Base-by-base conservation (phyloP, 2,797 vertebrate species). In the Sebastiscus tertius region DNA sequence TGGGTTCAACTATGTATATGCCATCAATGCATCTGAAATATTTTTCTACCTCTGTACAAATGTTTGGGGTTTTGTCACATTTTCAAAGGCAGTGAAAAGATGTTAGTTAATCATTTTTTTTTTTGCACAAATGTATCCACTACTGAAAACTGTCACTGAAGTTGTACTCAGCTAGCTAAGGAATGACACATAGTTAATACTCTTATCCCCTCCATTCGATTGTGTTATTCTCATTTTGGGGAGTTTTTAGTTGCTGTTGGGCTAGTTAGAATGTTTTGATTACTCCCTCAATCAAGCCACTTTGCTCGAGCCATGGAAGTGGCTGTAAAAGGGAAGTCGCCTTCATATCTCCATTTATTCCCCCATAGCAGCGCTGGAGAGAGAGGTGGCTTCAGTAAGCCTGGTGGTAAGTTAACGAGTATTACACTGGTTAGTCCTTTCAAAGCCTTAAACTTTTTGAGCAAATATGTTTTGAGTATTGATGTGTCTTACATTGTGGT, bases 331-430 rank as follows among this genome's bases (percentile, higher is more conserved):
- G 97, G 97, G 97, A 98, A 97, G 96, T 96, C 97, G 97, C 97
- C 98, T 99, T 99, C 96, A 97, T 96, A 97, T 99, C 98, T 99
- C 96, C 99, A 97, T 99, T 99, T 99, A 98, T 98, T 97, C 97
- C 96, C 97, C 97, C 98, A 93, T 96, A 99, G 98, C 99, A 98
- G 97, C 98, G 98, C 97, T 97, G 99, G 98, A 98, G 99, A 99
- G 96, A 97, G 98, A 99, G 97, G 97, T 98, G 99, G 98, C 98
- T 99, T 99, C 98, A 99, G 96, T 99, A 99, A 99, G 98, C 98
- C 99, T 97, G 98, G 99, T 99, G 99, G 99, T 99, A 99, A 99
- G 99, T 99, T 98, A 97, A 97, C 97, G 97, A 97, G 98, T 96
- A 98, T 99, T 99, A 99, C 97, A 97, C 97, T 99, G 98, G 97